Conservation (phyloP, 1,140 invertebrate species). For the Triops longicaudatus region DNA sequence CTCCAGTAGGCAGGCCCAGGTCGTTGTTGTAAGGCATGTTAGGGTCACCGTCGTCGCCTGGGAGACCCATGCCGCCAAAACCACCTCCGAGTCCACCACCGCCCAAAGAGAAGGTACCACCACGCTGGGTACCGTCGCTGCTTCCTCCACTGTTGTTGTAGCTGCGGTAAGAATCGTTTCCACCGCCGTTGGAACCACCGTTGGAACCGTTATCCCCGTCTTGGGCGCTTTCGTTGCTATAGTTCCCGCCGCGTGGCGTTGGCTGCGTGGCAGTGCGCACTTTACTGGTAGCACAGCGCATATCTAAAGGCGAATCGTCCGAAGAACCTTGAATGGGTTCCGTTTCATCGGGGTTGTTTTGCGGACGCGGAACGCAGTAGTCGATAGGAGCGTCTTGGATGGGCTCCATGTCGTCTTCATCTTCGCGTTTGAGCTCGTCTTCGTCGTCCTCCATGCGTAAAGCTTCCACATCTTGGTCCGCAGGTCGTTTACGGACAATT, state of each 20-base stretch:
- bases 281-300: slow-evolving; percentile 37
- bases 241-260: slow-evolving; percentile 37
- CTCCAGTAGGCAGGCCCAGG: background rate
- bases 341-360: slow-evolving; percentile 52
- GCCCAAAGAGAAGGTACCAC: slow-evolving; percentile 16
- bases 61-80: background rate
- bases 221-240: slow-evolving; percentile 6
- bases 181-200: slow-evolving; percentile 41
- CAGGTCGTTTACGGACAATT: background rate
- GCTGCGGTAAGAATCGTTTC: slow-evolving; percentile 43
- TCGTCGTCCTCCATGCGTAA: slow-evolving; percentile 28
- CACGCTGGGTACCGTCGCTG: slow-evolving; percentile 45
- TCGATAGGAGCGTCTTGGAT: slow-evolving; percentile 75
- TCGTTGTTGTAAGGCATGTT: background rate
- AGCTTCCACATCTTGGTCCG: background rate
- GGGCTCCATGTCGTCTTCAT: slow-evolving; percentile 41
- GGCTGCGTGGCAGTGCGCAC: slow-evolving; percentile 41
- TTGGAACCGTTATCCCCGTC: slow-evolving; percentile 59
- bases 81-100: slow-evolving; percentile 25
- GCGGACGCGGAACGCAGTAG: slow-evolving; percentile 42
- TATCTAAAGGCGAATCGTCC: slow-evolving; percentile 40
- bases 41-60: background rate
- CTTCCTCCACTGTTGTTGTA: slow-evolving; percentile 67
- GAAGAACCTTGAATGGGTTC: slow-evolving; percentile 36
- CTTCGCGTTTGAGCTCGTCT: slow-evolving; percentile 38